Base-by-base conservation (phyloP, 2,113 vertebrate genomes). In the Dasypus novemcinctus region DNA sequence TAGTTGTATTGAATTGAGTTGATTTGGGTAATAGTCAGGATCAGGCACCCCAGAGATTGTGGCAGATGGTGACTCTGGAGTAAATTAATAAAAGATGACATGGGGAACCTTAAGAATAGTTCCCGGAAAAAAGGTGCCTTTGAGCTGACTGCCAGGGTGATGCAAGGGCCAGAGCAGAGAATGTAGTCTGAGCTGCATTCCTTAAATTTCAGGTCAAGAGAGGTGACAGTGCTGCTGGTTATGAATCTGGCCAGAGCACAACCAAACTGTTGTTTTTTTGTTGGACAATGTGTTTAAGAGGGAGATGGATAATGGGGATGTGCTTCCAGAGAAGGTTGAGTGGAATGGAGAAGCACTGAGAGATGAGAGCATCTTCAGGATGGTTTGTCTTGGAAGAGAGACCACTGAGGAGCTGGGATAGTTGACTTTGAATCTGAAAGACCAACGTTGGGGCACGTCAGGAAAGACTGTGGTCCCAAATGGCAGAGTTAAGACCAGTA, bases 171-270 rank as follows among this genome's bases (percentile, higher is more conserved):
- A 1, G 21, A n/a, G 13, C n/a, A 27, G 76, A 87, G 85, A 91
- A 82, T 72, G 78, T 57, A 41, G 64, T 49, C 76, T 74, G 84
- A 54, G 43, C 14, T 36, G 54, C 88, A 79, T 91, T 96, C 82
- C 86, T 92, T 87, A 82, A 85, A 82, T 88, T 88, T 63, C 54
- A 29, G 33, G 85, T 85, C 85, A 38, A 31, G 68, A 49, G 68
- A 72, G 69, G 76, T 23, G 14, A 64, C 43, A 5, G 23, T 69
- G 64, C 61, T 43, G 25, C 33, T 49, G 85, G 7, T 33, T 15
- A 0, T 1, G 3, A 11, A 57, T 33, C 23, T 38, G 29, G 15
- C 59, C 52, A n/a, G 88, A 68, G 54, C 41, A 61, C 36, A 87
- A 13, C 57, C 25, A 11, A 15, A 36, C 69, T 31, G 38, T 49